Conservation (phyloP, 2,113 vertebrate genomes). For the Ciconia boyciana region DNA sequence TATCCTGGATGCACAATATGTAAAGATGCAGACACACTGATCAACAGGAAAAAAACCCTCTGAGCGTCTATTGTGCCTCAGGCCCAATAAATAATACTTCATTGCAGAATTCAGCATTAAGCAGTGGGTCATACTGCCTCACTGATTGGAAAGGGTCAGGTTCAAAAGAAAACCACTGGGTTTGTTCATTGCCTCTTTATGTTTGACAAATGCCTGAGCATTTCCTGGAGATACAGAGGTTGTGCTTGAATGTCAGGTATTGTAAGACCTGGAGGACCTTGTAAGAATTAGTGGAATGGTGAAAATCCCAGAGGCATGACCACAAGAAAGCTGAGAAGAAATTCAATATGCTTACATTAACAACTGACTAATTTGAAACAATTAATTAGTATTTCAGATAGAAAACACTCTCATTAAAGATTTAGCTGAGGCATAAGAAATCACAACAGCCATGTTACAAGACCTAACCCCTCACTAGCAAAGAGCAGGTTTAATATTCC, state of each 20-base stretch:
- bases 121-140: neutral
- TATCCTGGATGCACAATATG: neutral
- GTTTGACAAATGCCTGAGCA: neutral
- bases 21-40: neutral
- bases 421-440: neutral
- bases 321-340: neutral
- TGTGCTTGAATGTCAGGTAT: neutral
- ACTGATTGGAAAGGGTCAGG: neutral
- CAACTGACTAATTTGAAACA: neutral
- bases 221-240: neutral
- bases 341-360: neutral
- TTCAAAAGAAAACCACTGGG: neutral
- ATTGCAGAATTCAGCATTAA: neutral
- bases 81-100: neutral
- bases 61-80: neutral
- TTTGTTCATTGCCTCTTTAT: neutral
- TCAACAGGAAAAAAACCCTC: neutral
- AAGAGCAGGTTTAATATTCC: neutral
- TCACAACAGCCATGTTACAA: neutral
- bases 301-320: neutral
- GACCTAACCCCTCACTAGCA: neutral
- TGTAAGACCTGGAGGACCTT: neutral
- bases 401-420: neutral
- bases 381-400: conserved; percentile 8
- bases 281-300: neutral